Conservation (phyloP, 2,797 vertebrate species). For the Remorina albescens region DNA sequence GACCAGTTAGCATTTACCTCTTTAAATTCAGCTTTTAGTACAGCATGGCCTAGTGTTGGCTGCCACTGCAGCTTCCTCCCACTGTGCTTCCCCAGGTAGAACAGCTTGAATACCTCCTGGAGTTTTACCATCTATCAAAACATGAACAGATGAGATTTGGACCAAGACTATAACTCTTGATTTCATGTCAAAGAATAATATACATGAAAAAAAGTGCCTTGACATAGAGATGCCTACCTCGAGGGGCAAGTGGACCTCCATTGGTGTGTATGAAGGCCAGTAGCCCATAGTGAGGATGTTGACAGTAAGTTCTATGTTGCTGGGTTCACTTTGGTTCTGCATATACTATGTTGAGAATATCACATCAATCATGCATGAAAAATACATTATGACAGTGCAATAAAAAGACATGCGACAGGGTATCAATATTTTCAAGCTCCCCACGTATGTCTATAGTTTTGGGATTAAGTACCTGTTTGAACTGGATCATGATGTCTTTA, state of each 20-base stretch:
- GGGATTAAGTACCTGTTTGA: constrained; percentile 92
- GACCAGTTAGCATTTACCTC: constrained; percentile 83
- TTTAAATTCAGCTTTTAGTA: constrained; percentile 98
- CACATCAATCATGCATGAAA: not conserved
- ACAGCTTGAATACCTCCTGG: constrained; percentile 99
- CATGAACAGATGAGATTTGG: not conserved
- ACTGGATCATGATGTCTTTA: constrained; percentile 99
- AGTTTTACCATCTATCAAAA: constrained; percentile 95
- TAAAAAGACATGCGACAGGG: not conserved
- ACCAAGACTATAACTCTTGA: not conserved
- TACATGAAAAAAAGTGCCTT: not conserved
- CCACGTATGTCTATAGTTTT: not conserved
- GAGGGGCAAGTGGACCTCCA: constrained; percentile 97
- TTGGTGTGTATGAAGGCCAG: constrained; percentile 98
- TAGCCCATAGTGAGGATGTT: constrained; percentile 99
- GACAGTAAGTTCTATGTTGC: constrained; percentile 98
- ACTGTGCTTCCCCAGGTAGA: constrained; percentile 99
- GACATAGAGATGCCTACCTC: constrained; percentile 85
- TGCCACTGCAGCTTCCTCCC: constrained; percentile 99
- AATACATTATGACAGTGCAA: constrained; percentile 1
- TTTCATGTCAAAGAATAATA: not conserved
- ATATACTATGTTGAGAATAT: constrained; percentile 88
- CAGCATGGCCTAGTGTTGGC: constrained; percentile 97
- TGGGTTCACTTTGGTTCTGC: constrained; percentile 98
- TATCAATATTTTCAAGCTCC: not conserved